These are phyloP conservation scores for Camponotus fellah DNA, from an alignment of 2,888 invertebrate genomes.

Conservation along the genomic window DNA sequence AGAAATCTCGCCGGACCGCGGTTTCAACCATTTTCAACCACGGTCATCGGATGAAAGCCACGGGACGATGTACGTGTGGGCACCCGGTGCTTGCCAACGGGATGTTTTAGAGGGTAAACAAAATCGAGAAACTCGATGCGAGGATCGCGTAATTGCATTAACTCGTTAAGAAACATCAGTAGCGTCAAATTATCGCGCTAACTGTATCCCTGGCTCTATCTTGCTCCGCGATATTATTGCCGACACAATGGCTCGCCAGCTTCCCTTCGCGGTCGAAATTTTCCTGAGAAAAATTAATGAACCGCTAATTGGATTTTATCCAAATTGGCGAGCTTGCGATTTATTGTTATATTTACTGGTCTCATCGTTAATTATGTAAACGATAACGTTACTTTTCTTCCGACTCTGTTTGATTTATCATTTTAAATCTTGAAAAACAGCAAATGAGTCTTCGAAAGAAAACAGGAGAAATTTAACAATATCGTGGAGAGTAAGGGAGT, in stretches of 20 bases:
- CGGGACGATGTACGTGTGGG: neutral
- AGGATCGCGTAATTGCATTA: slow-evolving; percentile 40
- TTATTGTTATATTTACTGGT: neutral
- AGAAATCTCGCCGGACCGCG: slow-evolving; percentile 72
- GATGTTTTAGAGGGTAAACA: slow-evolving; percentile 14
- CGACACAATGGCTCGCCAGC: neutral
- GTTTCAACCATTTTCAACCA: slow-evolving; percentile 52
- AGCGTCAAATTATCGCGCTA: slow-evolving; percentile 23
- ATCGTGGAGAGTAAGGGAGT: neutral
- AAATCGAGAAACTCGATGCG: slow-evolving; percentile 26
- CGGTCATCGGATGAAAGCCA: slow-evolving; percentile 14
- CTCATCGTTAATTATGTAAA: slow-evolving; percentile 2
- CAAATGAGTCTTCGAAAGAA: too few relatives aligned
- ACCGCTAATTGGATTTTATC: neutral
- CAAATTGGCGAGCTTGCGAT: neutral
- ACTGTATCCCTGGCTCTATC: slow-evolving; percentile 9
- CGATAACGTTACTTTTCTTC: neutral
- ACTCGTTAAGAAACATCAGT: slow-evolving; percentile 18
- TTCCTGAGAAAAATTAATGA: neutral
- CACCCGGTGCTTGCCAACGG: slow-evolving; percentile 11
- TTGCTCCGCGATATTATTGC: neutral
- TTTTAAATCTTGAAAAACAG: neutral
- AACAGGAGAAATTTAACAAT: neutral
- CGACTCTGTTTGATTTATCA: neutral
- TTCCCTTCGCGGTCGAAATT: neutral